Evolutionary conservation across 2,888 invertebrate genomes (phyloP), one percentile per base, ranked within the genome.

Genomic region (Lepidochrysops patricia): DNA sequence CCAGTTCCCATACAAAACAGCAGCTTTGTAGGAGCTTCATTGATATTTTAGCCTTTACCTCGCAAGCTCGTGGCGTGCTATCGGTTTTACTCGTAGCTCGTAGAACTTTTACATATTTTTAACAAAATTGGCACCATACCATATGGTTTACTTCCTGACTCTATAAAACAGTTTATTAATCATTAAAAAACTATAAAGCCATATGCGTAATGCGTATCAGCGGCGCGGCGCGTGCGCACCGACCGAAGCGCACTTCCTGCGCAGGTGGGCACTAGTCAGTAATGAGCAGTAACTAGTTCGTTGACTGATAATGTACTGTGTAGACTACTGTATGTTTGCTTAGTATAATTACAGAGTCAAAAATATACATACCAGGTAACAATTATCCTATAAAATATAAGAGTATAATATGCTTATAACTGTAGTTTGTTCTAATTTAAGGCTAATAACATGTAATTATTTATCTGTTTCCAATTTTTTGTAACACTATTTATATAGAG

Each of bases 191-290:
- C 29, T 19, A 1, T 23, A 23, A 12, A 9, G 43, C 19, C 43
- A 43, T 43, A 43, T 43, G 43, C 43, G 12, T 43, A 43, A 43
- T 43, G 4, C 9, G 43, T 43, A 43, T 9, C 43, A 43, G 9
- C 23, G 23, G 13, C 12, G 19, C 57, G 43, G 27, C 57, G 57
- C 57, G 57, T 57, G 57, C 57, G 57, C 57, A 37, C 1, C 27
- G 15, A 57, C 27, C 57, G 57, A 25, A 57, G 37, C 57, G 27
- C 43, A 37, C 57, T 57, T 57, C 57, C 57, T 57, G 13, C 6
- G 23, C 35, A 35, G 26, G 35, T 37, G 43, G 26, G 57, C n/a
- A 27, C 32, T 62, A 61, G 58, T 59, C 49, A 61, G 50, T 60
- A 58, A 60, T 58, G 48, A 15, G 37, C 19, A 43, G 15, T 43